Percentiles rank a stretch among this genome's conserved stretches.
Conservation (phyloP, 37 sponge, comb jelly and placozoan species). For the Crambe crambe region DNA sequence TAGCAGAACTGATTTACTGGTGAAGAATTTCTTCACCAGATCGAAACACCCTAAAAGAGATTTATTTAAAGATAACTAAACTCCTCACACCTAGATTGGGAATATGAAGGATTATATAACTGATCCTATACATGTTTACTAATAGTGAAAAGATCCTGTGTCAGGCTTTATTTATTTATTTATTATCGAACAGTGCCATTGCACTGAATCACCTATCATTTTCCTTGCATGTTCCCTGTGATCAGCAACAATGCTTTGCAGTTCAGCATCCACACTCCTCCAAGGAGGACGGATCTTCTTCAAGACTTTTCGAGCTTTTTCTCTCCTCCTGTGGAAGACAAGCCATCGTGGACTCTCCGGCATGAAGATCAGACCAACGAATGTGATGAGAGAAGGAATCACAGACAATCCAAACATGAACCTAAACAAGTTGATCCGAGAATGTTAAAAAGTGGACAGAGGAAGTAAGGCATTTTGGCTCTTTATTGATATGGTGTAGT, state of each 20-base stretch:
- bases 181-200: not conserved
- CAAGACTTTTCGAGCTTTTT: conserved; percentile 51
- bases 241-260: conserved; percentile 49
- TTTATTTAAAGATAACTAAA: too few relatives aligned
- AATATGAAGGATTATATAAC: too few relatives aligned
- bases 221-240: conserved; percentile 50
- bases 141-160: too few relatives aligned
- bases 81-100: too few relatives aligned
- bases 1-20: conserved; percentile 59
- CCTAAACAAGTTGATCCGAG: conserved; percentile 44
- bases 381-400: conserved; percentile 80
- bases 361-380: conserved; percentile 85
- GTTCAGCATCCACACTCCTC: conserved; percentile 45
- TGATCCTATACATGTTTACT: too few relatives aligned
- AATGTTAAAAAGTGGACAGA: too few relatives aligned
- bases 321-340: conserved; percentile 61
- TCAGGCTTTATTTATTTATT: not conserved
- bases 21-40: conserved; percentile 31
- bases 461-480: too few relatives aligned
- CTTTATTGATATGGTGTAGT: too few relatives aligned
- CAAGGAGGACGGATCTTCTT: conserved; percentile 14
- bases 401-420: conserved; percentile 82
- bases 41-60: conserved; percentile 19
- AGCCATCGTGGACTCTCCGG: conserved; percentile 94
- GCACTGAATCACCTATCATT: not conserved